These are phyloP conservation scores for Pelodiscus sinensis DNA, from an alignment of 2,113 vertebrate genomes.

Conservation along the genomic window DNA sequence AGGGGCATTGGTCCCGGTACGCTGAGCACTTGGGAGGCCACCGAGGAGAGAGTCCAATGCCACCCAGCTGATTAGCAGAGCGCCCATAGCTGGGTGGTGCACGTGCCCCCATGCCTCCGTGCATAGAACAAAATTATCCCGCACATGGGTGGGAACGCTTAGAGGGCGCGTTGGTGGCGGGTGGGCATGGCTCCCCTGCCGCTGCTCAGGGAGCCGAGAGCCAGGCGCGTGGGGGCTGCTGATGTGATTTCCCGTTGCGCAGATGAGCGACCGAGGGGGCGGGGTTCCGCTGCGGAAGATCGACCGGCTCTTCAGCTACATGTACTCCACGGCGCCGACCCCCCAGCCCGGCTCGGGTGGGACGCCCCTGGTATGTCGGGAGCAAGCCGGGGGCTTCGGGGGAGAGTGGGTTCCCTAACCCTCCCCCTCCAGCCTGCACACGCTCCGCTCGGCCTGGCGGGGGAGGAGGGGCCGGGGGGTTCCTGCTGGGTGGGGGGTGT, in stretches of 20 bases:
- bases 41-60: too few species aligned
- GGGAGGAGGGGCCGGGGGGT: not conserved
- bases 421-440: not conserved
- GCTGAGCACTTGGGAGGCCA: too few species aligned
- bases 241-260: not conserved
- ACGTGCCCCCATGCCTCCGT: too few species aligned
- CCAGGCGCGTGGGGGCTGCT: rapidly evolving
- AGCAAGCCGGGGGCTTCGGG: not conserved
- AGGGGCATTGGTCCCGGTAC: too few species aligned
- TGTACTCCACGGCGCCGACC: slow-evolving; percentile 93
- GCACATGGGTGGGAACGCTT: too few species aligned
- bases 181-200: rapidly evolving
- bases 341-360: slow-evolving; percentile 83
- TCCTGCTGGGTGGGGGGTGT: too few species aligned
- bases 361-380: slow-evolving; percentile 82
- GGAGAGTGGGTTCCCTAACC: not conserved
- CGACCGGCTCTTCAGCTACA: slow-evolving; percentile 94
- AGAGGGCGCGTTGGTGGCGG: too few species aligned
- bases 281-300: slow-evolving; percentile 91
- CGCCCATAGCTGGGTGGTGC: too few species aligned
- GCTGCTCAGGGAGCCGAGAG: too few species aligned
- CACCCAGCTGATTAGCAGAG: too few species aligned
- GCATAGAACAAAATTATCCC: too few species aligned
- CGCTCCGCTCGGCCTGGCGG: not conserved
- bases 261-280: slow-evolving; percentile 93